Evolutionary conservation across 2,888 invertebrate species (phyloP), one percentile per base, ranked within the genome.

Genomic region (Pasiphila rectangulata): DNA sequence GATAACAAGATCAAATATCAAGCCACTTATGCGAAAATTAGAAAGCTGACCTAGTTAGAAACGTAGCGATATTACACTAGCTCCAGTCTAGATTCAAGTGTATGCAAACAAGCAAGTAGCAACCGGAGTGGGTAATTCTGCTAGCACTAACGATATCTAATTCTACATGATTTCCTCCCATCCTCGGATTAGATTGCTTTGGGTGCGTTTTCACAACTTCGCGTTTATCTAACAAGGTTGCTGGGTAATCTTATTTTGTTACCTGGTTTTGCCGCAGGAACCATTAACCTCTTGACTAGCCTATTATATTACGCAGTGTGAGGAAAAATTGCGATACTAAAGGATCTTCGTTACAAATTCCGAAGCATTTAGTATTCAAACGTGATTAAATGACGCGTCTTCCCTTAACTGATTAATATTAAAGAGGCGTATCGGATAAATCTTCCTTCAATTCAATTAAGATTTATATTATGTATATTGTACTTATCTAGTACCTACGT

Each of bases 321-420:
- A 9, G 19, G 25, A 10, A 23, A 17, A 29, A 6, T 21, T 17
- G 2, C n/a, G 13, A 16, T 15, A 23, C 3, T 15, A 5, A 20
- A 12, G 25, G 2, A 3, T 2, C 23, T 29, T 9, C 25, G 16
- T 29, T 19, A 13, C 32, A 13, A 43, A 34, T 35, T 23, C 30
- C 16, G 38, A 39, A 36, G 10, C 23, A 25, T 20, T 32, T 37
- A 37, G 30, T 37, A 47, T 37, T 47, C 25, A 25, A 36, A 20
- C 37, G 21, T 21, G 40, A 25, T 45, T 19, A 20, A 39, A 32
- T 24, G 25, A 34, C 25, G 39, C 34, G 17, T 40, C 15, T 23
- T 25, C 15, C 16, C 24, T 25, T 40, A 46, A 16, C 38, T 43
- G 32, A 48, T 54, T 46, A 54, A 39, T 54, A 51, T 53, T 53